phyloP scores from a whole-genome alignment of 2,113 vertebrate genomes.

The Psilopsiagon aurifrons region DNA sequence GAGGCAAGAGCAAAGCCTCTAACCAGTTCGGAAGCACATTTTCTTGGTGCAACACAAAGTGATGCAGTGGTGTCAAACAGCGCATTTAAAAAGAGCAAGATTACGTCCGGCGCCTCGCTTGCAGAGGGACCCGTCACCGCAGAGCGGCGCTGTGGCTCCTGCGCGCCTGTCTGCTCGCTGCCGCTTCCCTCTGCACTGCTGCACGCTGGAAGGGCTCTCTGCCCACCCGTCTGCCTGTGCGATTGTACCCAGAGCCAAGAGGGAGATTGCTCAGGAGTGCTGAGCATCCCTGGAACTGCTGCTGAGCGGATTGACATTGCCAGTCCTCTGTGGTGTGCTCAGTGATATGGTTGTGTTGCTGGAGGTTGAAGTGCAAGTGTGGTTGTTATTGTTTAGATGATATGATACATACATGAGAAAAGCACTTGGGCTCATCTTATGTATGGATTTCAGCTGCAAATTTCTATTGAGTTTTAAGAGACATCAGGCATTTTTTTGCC shows the following conservation, averaged over 20 bases:
- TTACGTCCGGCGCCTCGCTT: fast-evolving
- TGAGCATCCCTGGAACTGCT: background rate
- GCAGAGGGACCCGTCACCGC: background rate
- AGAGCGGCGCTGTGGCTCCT: constrained; percentile 4
- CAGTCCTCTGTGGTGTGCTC: background rate
- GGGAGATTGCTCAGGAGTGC: background rate
- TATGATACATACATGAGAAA: background rate
- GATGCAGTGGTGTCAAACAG: fast-evolving
- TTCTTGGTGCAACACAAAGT: background rate
- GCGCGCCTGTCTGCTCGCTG: background rate
- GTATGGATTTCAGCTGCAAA: background rate
- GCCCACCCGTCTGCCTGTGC: fast-evolving
- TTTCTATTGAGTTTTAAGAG: background rate
- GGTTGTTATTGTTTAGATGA: background rate
- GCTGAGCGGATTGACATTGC: fast-evolving
- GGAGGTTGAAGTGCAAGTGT: background rate
- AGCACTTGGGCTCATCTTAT: background rate
- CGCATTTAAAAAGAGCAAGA: background rate
- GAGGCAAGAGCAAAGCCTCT: background rate
- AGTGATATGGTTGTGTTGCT: fast-evolving
- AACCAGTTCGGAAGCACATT: background rate
- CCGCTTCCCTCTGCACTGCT: background rate
- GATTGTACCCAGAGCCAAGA: fast-evolving
- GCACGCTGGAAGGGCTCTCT: fast-evolving
- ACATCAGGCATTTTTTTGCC: background rate